phyloP scores from a whole-genome alignment of 2,113 vertebrate species.

The Mystacornis crossleyi region DNA sequence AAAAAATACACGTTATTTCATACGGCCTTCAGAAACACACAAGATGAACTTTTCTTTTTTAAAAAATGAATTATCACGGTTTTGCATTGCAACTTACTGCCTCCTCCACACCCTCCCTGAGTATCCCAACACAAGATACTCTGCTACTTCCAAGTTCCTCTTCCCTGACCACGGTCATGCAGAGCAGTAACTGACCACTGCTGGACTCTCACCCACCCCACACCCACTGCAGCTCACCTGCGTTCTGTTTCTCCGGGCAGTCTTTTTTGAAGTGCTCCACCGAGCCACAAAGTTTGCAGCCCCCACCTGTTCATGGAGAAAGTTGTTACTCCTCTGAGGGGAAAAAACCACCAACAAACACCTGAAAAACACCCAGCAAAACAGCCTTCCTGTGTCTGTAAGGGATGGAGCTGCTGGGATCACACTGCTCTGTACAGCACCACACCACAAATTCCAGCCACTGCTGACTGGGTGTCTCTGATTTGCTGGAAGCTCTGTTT shows the following conservation, averaged over 20 bases:
- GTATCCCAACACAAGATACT: not conserved
- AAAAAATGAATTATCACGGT: not conserved
- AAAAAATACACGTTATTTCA: not conserved
- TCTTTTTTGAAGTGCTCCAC: slow-evolving; percentile 95
- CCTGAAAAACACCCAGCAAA: not conserved
- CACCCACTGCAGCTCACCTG: slow-evolving; percentile 75
- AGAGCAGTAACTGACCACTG: not conserved
- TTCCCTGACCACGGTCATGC: not conserved
- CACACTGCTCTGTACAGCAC: not conserved
- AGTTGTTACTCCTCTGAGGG: not conserved
- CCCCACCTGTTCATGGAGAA: slow-evolving; percentile 79
- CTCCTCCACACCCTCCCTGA: not conserved
- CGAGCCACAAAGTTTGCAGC: slow-evolving; percentile 92
- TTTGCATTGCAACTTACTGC: not conserved
- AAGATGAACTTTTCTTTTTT: not conserved
- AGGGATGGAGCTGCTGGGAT: not conserved
- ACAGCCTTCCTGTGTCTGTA: not conserved
- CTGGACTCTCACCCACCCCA: not conserved
- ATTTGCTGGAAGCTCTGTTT: not conserved
- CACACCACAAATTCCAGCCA: not conserved
- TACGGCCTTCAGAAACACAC: not conserved
- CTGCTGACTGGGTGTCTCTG: not conserved
- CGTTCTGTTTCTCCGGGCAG: slow-evolving; percentile 86
- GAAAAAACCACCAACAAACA: not conserved
- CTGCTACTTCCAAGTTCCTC: not conserved